Conservation (phyloP, 2,113 vertebrate genomes). For the Argyrosomus japonicus region DNA sequence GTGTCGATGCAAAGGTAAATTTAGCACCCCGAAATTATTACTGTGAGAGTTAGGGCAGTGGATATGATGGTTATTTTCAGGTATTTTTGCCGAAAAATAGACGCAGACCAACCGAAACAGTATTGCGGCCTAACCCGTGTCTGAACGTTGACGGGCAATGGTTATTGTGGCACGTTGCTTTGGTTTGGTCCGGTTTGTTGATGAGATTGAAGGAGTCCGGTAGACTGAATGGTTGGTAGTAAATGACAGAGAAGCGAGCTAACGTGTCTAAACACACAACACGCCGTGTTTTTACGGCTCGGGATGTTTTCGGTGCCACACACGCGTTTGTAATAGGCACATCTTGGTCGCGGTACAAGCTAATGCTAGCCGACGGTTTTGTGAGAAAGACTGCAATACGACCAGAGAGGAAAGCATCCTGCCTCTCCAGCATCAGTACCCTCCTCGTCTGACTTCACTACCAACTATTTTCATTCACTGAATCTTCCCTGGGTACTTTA, state of each 20-base stretch:
- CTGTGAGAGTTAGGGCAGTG: slow-evolving; percentile 67
- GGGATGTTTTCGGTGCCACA: slow-evolving; percentile 15
- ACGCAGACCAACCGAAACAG: slow-evolving; percentile 77
- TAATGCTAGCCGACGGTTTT: slow-evolving; percentile 80
- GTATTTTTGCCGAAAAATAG: slow-evolving; percentile 73
- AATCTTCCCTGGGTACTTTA: neutral
- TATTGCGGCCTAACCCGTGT: slow-evolving; percentile 85
- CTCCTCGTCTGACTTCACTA: slow-evolving; percentile 34
- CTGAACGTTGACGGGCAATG: slow-evolving; percentile 82
- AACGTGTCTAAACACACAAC: neutral
- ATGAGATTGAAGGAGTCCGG: slow-evolving; percentile 80
- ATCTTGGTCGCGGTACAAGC: slow-evolving; percentile 76
- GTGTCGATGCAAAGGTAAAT: slow-evolving; percentile 88
- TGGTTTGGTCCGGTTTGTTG: slow-evolving; percentile 89
- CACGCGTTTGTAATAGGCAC: slow-evolving; percentile 62
- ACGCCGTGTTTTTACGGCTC: slow-evolving; percentile 9
- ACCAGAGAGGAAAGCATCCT: slow-evolving; percentile 70
- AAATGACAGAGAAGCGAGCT: slow-evolving; percentile 61
- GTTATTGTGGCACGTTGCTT: slow-evolving; percentile 89
- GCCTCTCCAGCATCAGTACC: slow-evolving; percentile 64
- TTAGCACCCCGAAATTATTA: slow-evolving; percentile 83
- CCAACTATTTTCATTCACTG: slow-evolving; percentile 33
- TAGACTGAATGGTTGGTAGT: slow-evolving; percentile 63
- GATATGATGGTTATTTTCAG: slow-evolving; percentile 69
- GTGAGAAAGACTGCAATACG: slow-evolving; percentile 68